Evolutionary conservation across 2,888 invertebrate genomes (phyloP).

Genomic region (Cryptocephalus moraei): DNA sequence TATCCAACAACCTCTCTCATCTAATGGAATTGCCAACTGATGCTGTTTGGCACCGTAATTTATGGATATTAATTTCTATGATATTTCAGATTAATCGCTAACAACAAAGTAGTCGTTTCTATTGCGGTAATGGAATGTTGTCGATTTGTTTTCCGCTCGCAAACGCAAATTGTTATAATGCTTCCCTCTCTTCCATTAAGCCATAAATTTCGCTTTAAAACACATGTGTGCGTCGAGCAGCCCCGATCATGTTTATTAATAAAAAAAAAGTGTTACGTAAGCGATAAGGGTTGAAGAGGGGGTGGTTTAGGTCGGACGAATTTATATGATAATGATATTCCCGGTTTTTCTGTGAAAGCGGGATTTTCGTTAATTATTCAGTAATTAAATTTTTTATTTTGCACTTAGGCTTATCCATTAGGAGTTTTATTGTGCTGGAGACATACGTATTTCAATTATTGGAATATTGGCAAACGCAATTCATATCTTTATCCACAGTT

Average conservation of each 20-base stretch:
- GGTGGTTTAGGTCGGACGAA: neutral
- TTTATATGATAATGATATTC: too few species aligned
- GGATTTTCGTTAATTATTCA: too few species aligned
- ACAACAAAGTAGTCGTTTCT: conserved; percentile 14
- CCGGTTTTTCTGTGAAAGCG: neutral
- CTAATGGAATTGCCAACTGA: conserved; percentile 35
- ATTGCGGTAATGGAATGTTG: conserved; percentile 7
- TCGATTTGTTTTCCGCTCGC: conserved; percentile 9
- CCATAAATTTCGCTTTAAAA: neutral
- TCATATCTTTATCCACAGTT: too few species aligned
- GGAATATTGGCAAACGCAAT: too few species aligned
- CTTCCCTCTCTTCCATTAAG: neutral
- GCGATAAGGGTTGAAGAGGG: neutral
- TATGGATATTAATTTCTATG: conserved; percentile 37
- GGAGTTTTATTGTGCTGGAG: too few species aligned
- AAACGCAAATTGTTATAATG: conserved; percentile 7
- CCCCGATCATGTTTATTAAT: too few species aligned
- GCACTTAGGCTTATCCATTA: too few species aligned
- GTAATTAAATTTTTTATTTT: too few species aligned
- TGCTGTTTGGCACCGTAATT: conserved; percentile 34
- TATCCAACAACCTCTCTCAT: conserved; percentile 14
- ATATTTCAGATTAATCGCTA: conserved; percentile 26
- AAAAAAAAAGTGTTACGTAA: too few species aligned
- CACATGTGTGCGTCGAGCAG: neutral
- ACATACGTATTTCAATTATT: too few species aligned